Base-by-base conservation (phyloP, 2,888 invertebrate species). In the Nematopogon swammerdamellus region DNA sequence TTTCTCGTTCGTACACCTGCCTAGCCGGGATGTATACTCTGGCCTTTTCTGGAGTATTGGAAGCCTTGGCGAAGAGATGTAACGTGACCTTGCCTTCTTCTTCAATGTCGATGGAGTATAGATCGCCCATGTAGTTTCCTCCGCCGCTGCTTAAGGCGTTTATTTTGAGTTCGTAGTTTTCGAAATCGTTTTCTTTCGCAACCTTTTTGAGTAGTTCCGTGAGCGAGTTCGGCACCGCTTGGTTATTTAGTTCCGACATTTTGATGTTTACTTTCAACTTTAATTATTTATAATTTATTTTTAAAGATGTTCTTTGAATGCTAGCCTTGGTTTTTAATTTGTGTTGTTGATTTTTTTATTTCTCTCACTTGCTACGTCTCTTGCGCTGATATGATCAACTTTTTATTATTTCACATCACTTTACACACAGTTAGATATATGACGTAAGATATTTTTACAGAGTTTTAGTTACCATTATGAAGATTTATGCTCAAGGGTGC, bases 101-200 rank as follows among this genome's bases (percentile, higher is more conserved):
- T 8, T 14, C 3, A 36, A 36, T 14, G 36, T 36, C 36, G 11
- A 36, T 36, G 8, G 36, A 4, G 36, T 8, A 36, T 3, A 36
- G 36, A 14, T 36, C 36, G 4, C 36, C 36, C 36, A 65, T 65
- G 52, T 63, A 69, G 53, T 70, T 71, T 0, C 63, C 67, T 2
- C 70, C 71, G 3, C 57, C 64, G 1, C 61, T 63, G 3, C 58
- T 55, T 6, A 64, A 55, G 1, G 60, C 55, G n/a, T 59, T 56
- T 10, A 70, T 18, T 19, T 58, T 53, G 2, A 64, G 50, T 16
- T 60, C 54, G 29, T 55, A 51, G 8, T 61, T 51, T 18, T 56
- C 45, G 51, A 61, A 64, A 2, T 58, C 52, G 8, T 60, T 57
- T 45, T 61, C 57, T n/a, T 46, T 50, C 3, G 67, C 60, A 36